phyloP scores from a whole-genome alignment of 2,888 invertebrate genomes.

The Euzetes globulus region DNA sequence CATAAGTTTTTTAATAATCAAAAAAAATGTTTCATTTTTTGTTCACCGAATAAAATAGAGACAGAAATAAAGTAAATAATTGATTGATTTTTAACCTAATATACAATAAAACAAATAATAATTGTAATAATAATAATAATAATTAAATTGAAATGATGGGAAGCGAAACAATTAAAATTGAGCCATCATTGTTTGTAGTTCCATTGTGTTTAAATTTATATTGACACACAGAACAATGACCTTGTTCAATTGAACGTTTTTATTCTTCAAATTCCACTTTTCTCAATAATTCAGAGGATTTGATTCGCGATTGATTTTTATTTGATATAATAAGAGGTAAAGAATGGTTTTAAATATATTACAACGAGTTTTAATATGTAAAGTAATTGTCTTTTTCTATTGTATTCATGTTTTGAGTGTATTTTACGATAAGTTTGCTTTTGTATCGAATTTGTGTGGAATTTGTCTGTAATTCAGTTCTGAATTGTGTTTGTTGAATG shows the following conservation, averaged over 20 bases:
- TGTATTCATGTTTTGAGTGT: neutral
- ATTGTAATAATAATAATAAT: conserved; percentile 2
- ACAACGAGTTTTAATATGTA: neutral
- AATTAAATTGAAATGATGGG: neutral
- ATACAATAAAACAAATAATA: conserved; percentile 17
- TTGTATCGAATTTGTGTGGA: neutral
- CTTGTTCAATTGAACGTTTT: neutral
- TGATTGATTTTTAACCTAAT: conserved; percentile 6
- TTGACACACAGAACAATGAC: neutral
- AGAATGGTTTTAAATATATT: conserved; percentile 11
- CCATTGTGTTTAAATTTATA: neutral
- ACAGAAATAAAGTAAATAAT: neutral
- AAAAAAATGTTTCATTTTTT: neutral
- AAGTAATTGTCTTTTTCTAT: neutral
- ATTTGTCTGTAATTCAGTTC: neutral
- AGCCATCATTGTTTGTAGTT: neutral
- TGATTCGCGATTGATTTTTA: neutral
- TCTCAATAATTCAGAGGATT: neutral
- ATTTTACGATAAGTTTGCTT: neutral
- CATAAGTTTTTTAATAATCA: neutral
- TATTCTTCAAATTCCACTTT: no score
- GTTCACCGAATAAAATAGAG: neutral
- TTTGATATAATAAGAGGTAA: conserved; percentile 10
- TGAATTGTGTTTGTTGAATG: neutral
- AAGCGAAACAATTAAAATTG: conserved; percentile 22